These are phyloP conservation scores for Cephonodes hylas DNA, from an alignment of 2,888 invertebrate genomes.

Conservation along the genomic window DNA sequence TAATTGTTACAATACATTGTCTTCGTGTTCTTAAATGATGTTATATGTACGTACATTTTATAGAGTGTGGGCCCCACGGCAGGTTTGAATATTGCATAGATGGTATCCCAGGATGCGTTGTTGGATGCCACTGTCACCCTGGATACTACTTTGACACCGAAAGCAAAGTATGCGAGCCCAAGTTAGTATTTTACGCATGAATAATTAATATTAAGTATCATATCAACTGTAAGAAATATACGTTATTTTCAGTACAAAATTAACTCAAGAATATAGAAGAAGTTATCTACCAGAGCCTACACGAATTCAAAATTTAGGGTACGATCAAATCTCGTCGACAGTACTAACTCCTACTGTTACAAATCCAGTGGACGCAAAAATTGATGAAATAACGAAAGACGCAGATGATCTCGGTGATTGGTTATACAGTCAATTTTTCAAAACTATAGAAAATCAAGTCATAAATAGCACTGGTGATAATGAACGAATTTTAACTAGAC, in stretches of 20 bases:
- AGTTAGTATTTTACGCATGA: conserved; percentile 39
- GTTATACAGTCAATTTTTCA: conserved; percentile 74
- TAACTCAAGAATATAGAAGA: conserved; percentile 49
- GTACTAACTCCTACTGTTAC: conserved; percentile 30
- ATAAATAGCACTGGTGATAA: conserved; percentile 56
- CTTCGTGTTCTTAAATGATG: background rate
- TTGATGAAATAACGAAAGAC: conserved; percentile 54
- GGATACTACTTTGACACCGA: conserved; percentile 73
- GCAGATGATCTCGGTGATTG: conserved; percentile 68
- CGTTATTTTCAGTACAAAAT: conserved; percentile 51
- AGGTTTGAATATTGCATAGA: conserved; percentile 72
- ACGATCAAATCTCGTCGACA: conserved; percentile 21
- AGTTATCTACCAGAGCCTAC: conserved; percentile 41
- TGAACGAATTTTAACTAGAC: conserved; percentile 43
- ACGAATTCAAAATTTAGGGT: conserved; percentile 23
- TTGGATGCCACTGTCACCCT: conserved; percentile 73
- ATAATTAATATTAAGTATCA: background rate
- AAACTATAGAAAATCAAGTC: conserved; percentile 70
- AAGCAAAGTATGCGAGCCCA: conserved; percentile 70
- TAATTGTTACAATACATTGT: background rate
- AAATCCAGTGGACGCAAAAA: conserved; percentile 40
- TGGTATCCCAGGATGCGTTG: conserved; percentile 64
- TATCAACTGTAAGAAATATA: background rate
- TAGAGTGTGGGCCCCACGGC: conserved; percentile 71
- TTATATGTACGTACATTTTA: conserved; percentile 14